These are phyloP conservation scores for Cromileptes altivelis DNA, from an alignment of 2,113 vertebrate species.

Conservation along the genomic window DNA sequence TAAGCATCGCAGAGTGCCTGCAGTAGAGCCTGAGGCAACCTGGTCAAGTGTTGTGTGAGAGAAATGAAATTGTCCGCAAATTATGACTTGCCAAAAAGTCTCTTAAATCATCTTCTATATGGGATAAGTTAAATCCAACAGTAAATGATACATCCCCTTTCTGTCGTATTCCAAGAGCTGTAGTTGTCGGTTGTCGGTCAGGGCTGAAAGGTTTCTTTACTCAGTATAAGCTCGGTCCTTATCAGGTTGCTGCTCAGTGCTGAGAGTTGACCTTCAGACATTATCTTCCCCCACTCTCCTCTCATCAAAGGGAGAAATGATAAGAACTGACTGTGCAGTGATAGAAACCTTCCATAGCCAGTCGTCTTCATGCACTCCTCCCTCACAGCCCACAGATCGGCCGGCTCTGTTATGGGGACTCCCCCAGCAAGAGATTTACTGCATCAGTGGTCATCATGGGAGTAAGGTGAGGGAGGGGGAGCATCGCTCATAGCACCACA, in stretches of 20 bases:
- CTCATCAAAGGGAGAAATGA: constrained; percentile 75
- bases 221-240: constrained; percentile 47
- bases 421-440: constrained; percentile 59
- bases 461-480: constrained; percentile 3
- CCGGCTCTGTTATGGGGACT: constrained; percentile 37
- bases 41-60: not conserved
- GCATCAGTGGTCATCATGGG: constrained; percentile 27
- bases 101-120: not conserved
- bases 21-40: not conserved
- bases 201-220: constrained; percentile 39
- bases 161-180: constrained; percentile 12
- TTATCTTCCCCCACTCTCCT: constrained; percentile 54
- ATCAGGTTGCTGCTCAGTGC: constrained; percentile 66
- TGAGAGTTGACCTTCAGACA: constrained; percentile 77
- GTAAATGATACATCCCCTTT: not conserved
- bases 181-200: constrained; percentile 21
- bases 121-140: not conserved
- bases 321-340: constrained; percentile 71
- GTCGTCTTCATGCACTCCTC: constrained; percentile 27
- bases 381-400: constrained; percentile 29
- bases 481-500: constrained; percentile 28
- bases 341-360: constrained; percentile 58
- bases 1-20: not conserved
- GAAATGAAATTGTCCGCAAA: not conserved
- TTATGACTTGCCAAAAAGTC: not conserved